phyloP scores from a whole-genome alignment of 2,797 vertebrate species.

The Cheirogaleus major region DNA sequence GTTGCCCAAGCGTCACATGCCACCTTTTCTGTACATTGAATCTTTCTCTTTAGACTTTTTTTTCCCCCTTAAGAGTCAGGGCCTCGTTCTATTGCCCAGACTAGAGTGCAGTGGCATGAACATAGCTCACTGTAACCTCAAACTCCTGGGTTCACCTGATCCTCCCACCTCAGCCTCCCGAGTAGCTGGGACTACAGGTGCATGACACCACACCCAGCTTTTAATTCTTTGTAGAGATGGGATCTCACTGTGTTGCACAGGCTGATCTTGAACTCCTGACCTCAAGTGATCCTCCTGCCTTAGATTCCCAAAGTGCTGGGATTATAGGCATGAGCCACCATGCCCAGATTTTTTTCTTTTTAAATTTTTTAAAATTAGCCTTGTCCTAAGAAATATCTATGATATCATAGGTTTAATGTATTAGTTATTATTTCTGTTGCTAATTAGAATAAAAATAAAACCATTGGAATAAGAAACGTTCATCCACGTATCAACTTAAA shows the following conservation, averaged over 20 bases:
- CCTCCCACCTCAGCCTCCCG: not conserved
- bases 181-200: not conserved
- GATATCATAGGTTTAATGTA: not conserved
- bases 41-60: not conserved
- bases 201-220: not conserved
- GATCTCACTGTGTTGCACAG: not conserved
- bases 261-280: not conserved
- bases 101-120: not conserved
- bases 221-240: not conserved
- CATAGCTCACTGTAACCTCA: not conserved
- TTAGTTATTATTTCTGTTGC: not conserved
- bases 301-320: not conserved
- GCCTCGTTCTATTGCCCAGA: not conserved
- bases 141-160: not conserved
- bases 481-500: not conserved
- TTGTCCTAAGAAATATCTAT: not conserved
- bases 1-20: not conserved
- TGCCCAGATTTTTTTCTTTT: not conserved
- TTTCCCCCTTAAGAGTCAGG: not conserved
- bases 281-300: not conserved
- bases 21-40: not conserved
- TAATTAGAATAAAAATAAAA: not conserved
- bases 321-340: not conserved
- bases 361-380: not conserved
- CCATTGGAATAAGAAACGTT: not conserved